phyloP scores from a whole-genome alignment of 2,797 vertebrate genomes.

The Myiothlypis coronata region DNA sequence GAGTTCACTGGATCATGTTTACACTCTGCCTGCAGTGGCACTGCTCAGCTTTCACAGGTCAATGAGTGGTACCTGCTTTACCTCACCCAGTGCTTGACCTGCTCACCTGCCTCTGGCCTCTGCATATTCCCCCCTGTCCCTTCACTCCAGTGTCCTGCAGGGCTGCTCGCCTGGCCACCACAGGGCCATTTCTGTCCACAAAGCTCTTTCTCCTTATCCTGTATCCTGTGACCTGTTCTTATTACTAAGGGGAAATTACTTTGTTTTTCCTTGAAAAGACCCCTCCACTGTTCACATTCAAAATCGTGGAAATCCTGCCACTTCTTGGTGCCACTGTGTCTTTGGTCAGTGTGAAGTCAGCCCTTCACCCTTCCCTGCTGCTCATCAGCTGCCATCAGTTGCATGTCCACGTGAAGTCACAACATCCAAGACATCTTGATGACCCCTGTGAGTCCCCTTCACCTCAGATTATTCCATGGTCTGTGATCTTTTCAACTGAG shows the following conservation, averaged over 20 bases:
- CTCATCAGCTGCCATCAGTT: neutral
- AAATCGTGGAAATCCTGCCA: neutral
- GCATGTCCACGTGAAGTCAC: neutral
- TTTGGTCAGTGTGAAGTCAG: neutral
- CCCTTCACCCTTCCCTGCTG: neutral
- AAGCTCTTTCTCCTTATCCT: neutral
- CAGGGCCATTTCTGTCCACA: neutral
- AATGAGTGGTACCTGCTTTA: neutral
- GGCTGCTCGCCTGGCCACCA: accelerated
- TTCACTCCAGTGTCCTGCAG: neutral
- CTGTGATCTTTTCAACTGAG: neutral
- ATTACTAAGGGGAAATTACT: neutral
- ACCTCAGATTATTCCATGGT: neutral
- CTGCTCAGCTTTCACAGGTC: neutral
- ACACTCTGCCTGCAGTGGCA: neutral
- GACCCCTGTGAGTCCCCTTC: neutral
- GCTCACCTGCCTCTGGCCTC: neutral
- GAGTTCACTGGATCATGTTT: neutral
- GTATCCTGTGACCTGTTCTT: neutral
- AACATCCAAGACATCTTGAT: neutral
- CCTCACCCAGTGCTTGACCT: neutral
- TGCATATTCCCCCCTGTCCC: neutral
- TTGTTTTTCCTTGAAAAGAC: neutral
- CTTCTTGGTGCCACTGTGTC: neutral
- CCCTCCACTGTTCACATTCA: neutral